A percentile compares a stretch with the other conserved stretches of the same genome.
Conservation (phyloP, 2,888 invertebrate genomes). For the Perizoma affinitatum region DNA sequence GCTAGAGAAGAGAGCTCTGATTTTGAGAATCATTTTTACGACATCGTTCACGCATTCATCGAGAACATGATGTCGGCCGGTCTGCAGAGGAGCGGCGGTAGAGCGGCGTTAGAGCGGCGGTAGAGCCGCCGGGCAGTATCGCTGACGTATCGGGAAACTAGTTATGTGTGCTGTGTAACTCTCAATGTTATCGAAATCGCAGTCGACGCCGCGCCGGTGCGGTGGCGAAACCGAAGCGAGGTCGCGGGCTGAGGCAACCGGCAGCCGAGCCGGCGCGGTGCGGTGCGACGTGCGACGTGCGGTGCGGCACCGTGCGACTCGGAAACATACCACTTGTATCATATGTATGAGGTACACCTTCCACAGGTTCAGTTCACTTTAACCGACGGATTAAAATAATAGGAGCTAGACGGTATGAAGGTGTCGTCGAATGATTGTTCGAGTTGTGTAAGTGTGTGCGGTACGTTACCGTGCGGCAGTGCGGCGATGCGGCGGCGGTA, state of each 20-base stretch:
- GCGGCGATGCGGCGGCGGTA: constrained; percentile 31
- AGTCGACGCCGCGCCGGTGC: constrained; percentile 49
- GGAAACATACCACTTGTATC: constrained; percentile 6
- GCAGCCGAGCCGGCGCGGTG: constrained; percentile 38
- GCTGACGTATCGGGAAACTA: constrained; percentile 14
- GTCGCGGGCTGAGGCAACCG: constrained; percentile 42
- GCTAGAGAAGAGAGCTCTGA: background rate
- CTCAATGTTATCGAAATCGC: constrained; percentile 63
- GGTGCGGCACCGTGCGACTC: constrained; percentile 2
- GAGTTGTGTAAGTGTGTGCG: constrained; percentile 43
- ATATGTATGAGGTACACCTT: constrained; percentile 5
- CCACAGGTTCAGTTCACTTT: constrained; percentile 6
- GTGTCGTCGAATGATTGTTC: constrained; percentile 9
- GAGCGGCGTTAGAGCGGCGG: no score
- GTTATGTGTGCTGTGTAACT: constrained; percentile 30
- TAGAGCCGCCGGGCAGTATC: background rate
- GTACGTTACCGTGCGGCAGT: constrained; percentile 60
- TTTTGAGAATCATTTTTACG: constrained; percentile 4
- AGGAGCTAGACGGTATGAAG: background rate
- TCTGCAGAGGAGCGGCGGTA: no score
- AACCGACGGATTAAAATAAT: constrained; percentile 4
- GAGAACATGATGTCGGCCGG: no score
- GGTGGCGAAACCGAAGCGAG: constrained; percentile 54
- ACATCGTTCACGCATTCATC: background rate
- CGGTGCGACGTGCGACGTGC: background rate